Evolutionary conservation across 2,888 invertebrate genomes (phyloP).

Genomic region (Drosophila seclusa): DNA sequence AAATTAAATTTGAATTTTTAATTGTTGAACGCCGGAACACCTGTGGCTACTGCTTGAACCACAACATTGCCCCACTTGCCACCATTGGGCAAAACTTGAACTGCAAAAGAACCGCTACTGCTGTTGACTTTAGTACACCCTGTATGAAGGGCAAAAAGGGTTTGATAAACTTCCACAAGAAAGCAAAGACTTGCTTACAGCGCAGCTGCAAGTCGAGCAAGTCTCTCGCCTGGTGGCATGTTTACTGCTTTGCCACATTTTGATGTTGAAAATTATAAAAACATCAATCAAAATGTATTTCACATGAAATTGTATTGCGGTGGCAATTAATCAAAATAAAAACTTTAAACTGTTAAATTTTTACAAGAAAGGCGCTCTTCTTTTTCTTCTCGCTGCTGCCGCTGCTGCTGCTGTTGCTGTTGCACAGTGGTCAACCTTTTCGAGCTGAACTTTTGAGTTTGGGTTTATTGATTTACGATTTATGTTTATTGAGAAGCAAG

Average conservation of each 20-base stretch:
- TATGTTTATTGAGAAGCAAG: slow-evolving; percentile 67
- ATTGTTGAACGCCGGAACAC: slow-evolving; percentile 52
- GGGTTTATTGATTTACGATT: slow-evolving; percentile 77
- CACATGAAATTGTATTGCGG: slow-evolving; percentile 52
- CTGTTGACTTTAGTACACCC: neutral
- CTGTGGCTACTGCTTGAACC: slow-evolving; percentile 36
- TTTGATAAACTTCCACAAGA: neutral
- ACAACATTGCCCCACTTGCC: neutral
- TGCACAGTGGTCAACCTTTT: slow-evolving; percentile 28
- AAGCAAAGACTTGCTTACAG: neutral
- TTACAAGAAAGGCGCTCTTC: slow-evolving; percentile 39
- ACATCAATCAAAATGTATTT: slow-evolving; percentile 75
- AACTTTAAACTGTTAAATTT: slow-evolving; percentile 64
- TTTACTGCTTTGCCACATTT: neutral
- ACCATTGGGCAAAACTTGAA: neutral
- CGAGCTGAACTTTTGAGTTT: slow-evolving; percentile 55
- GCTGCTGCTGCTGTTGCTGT: neutral
- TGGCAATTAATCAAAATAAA: slow-evolving; percentile 71
- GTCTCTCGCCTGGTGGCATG: neutral
- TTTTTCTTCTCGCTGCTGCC: neutral
- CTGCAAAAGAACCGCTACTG: slow-evolving; percentile 10
- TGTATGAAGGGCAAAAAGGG: neutral
- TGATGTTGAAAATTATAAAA: slow-evolving; percentile 66
- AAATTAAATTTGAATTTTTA: slow-evolving; percentile 74
- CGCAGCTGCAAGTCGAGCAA: neutral